Conservation (phyloP, 1,140 invertebrate genomes). For the Whitmania pigra region DNA sequence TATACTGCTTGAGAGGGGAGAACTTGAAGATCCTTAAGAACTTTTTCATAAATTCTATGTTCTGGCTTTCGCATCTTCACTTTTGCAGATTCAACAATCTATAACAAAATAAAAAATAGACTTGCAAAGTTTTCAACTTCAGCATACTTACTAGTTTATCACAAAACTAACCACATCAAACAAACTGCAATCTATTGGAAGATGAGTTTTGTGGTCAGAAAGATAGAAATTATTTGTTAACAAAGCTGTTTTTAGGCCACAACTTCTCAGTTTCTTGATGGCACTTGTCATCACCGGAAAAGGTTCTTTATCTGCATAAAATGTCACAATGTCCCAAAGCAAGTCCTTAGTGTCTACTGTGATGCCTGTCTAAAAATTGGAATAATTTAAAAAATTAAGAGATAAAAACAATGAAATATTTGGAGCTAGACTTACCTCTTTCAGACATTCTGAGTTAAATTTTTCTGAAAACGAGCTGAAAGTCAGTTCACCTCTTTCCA, state of each 20-base stretch:
- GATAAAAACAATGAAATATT: background rate
- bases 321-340: background rate
- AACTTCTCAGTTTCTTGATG: conserved; percentile 34
- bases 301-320: conserved; percentile 22
- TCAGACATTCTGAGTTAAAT: conserved; percentile 35
- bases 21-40: conserved; percentile 34
- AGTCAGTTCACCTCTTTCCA: conserved; percentile 37
- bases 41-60: conserved; percentile 35
- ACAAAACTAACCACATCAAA: conserved; percentile 37
- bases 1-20: conserved; percentile 37
- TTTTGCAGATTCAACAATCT: conserved; percentile 42
- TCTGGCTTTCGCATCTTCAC: conserved; percentile 41
- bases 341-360: background rate
- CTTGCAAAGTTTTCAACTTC: background rate
- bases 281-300: conserved; percentile 38
- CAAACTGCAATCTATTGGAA: conserved; percentile 29
- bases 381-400: background rate
- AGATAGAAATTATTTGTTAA: conserved; percentile 44
- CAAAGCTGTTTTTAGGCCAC: conserved; percentile 41
- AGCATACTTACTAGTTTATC: background rate
- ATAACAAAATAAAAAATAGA: conserved; percentile 17
- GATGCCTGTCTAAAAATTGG: background rate
- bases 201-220: conserved; percentile 26
- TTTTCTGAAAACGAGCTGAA: conserved; percentile 32
- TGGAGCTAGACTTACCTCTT: conserved; percentile 27